Evolutionary conservation across 2,888 invertebrate genomes (phyloP), one percentile per base, ranked within the genome.

Genomic region (Agriopis marginaria): DNA sequence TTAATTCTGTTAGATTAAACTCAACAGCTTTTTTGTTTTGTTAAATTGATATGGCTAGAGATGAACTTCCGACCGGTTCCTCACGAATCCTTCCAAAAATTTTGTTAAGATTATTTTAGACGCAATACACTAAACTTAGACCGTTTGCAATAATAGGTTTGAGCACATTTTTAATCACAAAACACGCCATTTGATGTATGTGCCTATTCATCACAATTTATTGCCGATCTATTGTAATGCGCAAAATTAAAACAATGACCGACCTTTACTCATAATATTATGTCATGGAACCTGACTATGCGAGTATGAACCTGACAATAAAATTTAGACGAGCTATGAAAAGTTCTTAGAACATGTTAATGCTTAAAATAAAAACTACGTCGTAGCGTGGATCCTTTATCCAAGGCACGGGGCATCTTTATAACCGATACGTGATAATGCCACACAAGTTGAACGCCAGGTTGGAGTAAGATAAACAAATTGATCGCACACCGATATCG

Each of bases 371-470:
- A 49, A 51, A 59, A 49, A 47, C 63, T 63, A 51, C 68, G 59
- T 53, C 63, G 68, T 55, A 68, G 63, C 50, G 59, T 59, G 44
- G 53, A 59, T 68, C 47, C 51, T 63, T 59, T 60, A 63, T n/a
- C 54, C 51, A 61, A 65, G 45, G 50, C 56, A 23, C 60, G 39
- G n/a, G 42, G 10, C 44, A 67, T 68, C 59, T 71, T 71, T 71
- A 71, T 68, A 59, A 55, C 55, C n/a, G 14, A 61, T 62, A 71
- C 68, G 68, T 71, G 71, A 60, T 65, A 60, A 59, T 58, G 55
- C 71, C 71, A 71, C 71, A 71, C 71, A 71, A 66, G 71, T 56
- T 6, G 71, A 51, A 45, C 14, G 53, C 39, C 47, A 8, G 50
- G 51, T 69, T 42, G 42, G 45, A 45, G 17, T 51, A 32, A 62